A percentile compares a stretch with the other conserved stretches of the same genome.
Conservation (phyloP, 2,113 vertebrate species). For the Chaetura pelagica region DNA sequence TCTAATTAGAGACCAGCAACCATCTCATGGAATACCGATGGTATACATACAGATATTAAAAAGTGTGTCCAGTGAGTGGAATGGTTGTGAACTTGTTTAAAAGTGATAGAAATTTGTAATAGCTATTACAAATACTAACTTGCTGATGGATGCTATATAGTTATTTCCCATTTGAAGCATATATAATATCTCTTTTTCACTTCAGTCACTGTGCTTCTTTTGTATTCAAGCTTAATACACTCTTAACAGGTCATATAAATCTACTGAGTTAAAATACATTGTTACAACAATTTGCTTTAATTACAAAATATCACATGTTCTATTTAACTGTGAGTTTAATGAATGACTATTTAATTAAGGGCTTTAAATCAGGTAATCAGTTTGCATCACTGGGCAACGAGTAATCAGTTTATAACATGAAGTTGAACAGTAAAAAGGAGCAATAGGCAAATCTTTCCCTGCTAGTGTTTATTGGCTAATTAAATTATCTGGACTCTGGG, state of each 20-base stretch:
- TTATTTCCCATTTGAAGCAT: not conserved
- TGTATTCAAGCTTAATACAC: not conserved
- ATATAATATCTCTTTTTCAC: not conserved
- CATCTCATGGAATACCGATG: not conserved
- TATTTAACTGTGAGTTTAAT: constrained; percentile 38
- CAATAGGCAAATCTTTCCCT: constrained; percentile 1
- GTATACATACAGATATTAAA: not conserved
- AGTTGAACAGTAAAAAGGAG: constrained; percentile 20
- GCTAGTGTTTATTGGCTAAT: not conserved
- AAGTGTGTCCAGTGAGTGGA: not conserved
- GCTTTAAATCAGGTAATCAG: constrained; percentile 63
- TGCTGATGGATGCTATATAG: not conserved
- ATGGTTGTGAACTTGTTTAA: not conserved
- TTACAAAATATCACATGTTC: constrained; percentile 34
- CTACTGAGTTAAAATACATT: constrained; percentile 38
- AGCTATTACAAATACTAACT: not conserved
- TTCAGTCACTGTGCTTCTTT: not conserved
- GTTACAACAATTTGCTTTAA: constrained; percentile 59
- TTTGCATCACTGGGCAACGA: constrained; percentile 48
- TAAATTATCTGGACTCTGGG: not conserved
- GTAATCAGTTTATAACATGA: constrained; percentile 43
- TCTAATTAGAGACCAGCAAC: not conserved
- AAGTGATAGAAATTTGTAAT: not conserved
- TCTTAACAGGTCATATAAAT: constrained; percentile 60
- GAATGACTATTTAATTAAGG: constrained; percentile 70